Evolutionary conservation across 2,888 invertebrate genomes (phyloP), one percentile per base, ranked within the genome.

Genomic region (Invenusta paracnida): DNA sequence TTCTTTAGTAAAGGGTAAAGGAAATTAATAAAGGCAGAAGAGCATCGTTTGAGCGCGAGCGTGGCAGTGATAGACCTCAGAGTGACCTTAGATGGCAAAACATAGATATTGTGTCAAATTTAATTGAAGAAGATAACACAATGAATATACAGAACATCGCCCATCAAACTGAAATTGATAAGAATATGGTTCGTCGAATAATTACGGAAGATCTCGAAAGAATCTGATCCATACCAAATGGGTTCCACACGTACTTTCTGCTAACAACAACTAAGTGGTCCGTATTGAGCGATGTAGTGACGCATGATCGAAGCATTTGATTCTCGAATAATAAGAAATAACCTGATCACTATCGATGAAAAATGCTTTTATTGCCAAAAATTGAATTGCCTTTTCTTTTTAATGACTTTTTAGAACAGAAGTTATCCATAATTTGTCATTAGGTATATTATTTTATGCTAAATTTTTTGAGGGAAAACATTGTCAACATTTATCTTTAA

Each of bases 41-140:
- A 73, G 73, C 73, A 73, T 73, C 73, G 5, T 73, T 73, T 73
- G 73, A 73, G 73, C 73, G 73, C 73, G 25, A 73, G 17, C 73
- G 73, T 73, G 73, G 25, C 73, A 73, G 73, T 73, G 73, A 23
- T 13, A 73, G 73, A 23, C 73, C 73, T 73, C 73, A 73, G 73
- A 73, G 73, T 73, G 73, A 73, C 25, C 73, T 73, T 73, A 73
- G 73, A 73, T 13, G 23, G 73, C 73, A 73, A 73, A 73, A 25
- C 73, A 73, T 73, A 73, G 73, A 5, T 73, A 73, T 73, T 73
- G 73, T 73, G 73, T 73, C 73, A 13, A 73, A 73, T 73, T 73
- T 73, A 73, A 73, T 73, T 73, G 73, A 73, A 73, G 73, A 73
- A 73, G 73, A 73, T 73, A 73, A 73, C 73, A 73, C 5, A 13